These are phyloP conservation scores for Ardeotis arabs DNA, from an alignment of 2,113 vertebrate genomes.

Conservation along the genomic window DNA sequence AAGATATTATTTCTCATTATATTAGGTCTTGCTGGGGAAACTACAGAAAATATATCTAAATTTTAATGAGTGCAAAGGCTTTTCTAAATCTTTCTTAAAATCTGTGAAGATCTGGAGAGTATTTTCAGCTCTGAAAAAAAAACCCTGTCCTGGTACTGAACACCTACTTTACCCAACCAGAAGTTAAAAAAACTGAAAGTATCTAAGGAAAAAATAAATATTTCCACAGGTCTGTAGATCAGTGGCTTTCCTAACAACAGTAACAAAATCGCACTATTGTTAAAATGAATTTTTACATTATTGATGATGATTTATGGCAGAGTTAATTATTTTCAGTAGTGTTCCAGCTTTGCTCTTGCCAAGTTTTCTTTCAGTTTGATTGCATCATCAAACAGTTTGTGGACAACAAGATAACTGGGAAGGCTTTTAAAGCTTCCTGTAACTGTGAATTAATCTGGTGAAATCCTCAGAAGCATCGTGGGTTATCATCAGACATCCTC, in stretches of 20 bases:
- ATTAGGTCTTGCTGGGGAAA: background rate
- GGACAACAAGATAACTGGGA: background rate
- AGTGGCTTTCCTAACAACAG: background rate
- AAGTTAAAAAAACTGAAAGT: background rate
- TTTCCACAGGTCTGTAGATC: background rate
- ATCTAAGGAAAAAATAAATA: background rate
- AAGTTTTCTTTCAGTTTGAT: background rate
- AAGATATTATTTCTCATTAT: background rate
- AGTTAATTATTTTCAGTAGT: background rate
- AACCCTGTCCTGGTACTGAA: background rate
- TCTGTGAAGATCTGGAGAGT: background rate
- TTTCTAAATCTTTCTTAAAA: background rate
- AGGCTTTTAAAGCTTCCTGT: background rate
- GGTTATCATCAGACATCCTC: background rate
- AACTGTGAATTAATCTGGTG: background rate
- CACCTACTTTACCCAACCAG: accelerated
- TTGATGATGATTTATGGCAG: background rate
- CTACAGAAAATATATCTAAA: background rate
- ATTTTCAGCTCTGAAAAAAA: background rate
- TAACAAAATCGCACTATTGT: background rate
- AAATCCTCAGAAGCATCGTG: background rate
- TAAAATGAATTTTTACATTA: background rate
- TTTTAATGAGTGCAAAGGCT: background rate
- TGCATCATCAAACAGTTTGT: accelerated
- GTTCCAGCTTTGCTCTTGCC: background rate